A percentile compares a stretch with the other conserved stretches of the same genome.
These are phyloP conservation scores for Eolophus roseicapilla DNA, from an alignment of 2,113 vertebrate genomes.

Conservation along the genomic window DNA sequence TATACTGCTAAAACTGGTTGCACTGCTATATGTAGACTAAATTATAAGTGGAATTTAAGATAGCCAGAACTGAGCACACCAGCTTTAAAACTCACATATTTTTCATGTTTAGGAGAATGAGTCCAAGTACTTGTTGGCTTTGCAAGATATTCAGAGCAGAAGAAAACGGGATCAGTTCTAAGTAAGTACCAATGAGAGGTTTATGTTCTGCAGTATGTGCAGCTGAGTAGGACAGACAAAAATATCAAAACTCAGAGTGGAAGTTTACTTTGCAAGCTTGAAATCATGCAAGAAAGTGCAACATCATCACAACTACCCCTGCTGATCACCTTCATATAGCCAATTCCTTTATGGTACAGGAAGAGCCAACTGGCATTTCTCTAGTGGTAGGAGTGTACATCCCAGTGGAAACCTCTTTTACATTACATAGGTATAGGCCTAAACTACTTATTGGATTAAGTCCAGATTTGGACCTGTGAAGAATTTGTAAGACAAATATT, in stretches of 20 bases:
- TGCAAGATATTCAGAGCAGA: slow-evolving; percentile 56
- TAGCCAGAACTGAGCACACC: not conserved
- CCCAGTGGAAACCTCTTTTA: not conserved
- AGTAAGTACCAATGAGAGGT: slow-evolving; percentile 50
- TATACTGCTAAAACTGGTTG: not conserved
- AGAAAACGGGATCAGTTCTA: slow-evolving; percentile 29
- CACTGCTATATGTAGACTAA: not conserved
- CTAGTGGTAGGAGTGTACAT: not conserved
- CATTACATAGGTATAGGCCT: no score
- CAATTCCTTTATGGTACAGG: not conserved
- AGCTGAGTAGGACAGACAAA: not conserved
- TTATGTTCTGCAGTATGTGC: not conserved
- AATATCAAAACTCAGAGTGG: not conserved
- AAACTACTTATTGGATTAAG: not conserved
- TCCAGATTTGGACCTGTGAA: not conserved
- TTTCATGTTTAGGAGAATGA: slow-evolving; percentile 62
- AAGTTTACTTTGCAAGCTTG: not conserved
- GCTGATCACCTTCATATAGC: not conserved
- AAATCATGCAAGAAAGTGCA: not conserved
- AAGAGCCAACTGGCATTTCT: accelerated
- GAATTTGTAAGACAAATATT: not conserved
- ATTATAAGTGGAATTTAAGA: not conserved
- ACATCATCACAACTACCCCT: not conserved
- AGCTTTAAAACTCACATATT: not conserved
- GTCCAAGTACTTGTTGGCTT: slow-evolving; percentile 52